A percentile compares a stretch with the other conserved stretches of the same genome.
phyloP scores from a whole-genome alignment of 2,888 invertebrate genomes.

The Formica aserva region DNA sequence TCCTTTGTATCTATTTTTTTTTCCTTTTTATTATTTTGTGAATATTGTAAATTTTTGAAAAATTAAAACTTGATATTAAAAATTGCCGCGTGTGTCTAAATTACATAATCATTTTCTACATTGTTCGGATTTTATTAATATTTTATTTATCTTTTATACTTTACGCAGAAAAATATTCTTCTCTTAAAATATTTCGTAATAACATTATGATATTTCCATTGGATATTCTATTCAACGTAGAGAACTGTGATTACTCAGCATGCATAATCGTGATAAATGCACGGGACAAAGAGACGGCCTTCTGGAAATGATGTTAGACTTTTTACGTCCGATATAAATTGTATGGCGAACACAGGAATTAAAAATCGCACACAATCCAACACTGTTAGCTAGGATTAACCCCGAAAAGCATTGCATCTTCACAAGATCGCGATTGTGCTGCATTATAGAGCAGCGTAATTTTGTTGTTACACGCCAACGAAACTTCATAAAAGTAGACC shows the following conservation, averaged over 20 bases:
- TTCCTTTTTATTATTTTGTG: not conserved
- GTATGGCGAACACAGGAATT: not conserved
- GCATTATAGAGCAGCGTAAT: slow-evolving; percentile 45
- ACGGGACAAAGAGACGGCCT: not conserved
- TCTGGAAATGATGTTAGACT: slow-evolving; percentile 19
- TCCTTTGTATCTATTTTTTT: not conserved
- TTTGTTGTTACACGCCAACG: slow-evolving; percentile 32
- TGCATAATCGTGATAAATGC: slow-evolving; percentile 29
- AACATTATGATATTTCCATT: slow-evolving; percentile 23
- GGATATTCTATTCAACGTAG: slow-evolving; percentile 10
- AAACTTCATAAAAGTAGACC: slow-evolving; percentile 51
- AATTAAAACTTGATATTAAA: slow-evolving; percentile 3
- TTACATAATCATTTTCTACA: not conserved
- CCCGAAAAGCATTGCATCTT: slow-evolving; percentile 14
- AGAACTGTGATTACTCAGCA: slow-evolving; percentile 4
- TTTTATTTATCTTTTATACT: not conserved
- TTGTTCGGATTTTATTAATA: slow-evolving; percentile 26
- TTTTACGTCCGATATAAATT: slow-evolving; percentile 7
- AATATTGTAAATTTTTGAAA: not conserved
- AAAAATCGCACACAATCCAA: slow-evolving; percentile 28
- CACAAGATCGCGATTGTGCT: slow-evolving; percentile 36
- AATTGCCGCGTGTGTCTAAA: not conserved
- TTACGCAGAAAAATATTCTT: not conserved
- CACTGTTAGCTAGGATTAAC: slow-evolving; percentile 27
- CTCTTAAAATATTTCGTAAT: not conserved